Evolutionary conservation across 2,113 vertebrate genomes (phyloP), one percentile per base, ranked within the genome.

Genomic region (Alexandromys fortis): DNA sequence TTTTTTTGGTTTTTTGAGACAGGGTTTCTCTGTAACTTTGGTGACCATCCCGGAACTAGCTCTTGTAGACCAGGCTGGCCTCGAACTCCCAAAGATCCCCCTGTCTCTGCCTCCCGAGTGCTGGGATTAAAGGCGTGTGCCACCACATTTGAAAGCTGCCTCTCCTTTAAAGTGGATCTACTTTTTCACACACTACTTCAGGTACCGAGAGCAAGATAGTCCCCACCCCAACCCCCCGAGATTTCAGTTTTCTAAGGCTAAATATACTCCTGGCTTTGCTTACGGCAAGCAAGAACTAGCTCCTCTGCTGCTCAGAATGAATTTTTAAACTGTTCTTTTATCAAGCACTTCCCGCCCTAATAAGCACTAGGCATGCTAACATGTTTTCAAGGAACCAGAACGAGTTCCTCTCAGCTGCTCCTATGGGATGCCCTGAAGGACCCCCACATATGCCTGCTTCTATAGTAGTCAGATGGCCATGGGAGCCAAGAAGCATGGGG

Each of bases 321-420:
- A 91, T 78, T 88, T 97, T 92, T 96, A 86, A 94, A 78, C 89
- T 92, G 83, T 68, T 28, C 58, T 89, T 96, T 93, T 86, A 93
- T 77, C 91, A 87, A 81, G 76, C 21, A 61, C 38, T 77, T 92
- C 87, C 81, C 76, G 9, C 26, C 88, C 77, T 81, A 61, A 76
- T 47, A 81, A 83, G 24, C 87, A 95, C 17, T 5, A 96, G 65
- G 81, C 72, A 90, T 10, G 42, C 45, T 77, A 55, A 90, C 35
- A 52, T 3, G 26, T 49, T 75, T 58, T 91, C 85, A 68, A 86
- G 75, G 49, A 95, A 17, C 12, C 7, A 94, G 88, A 90, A 68
- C 26, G 76, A 14, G 4, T 45, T 81, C 76, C 63, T 91, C 75
- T 75, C 77, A 49, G 61, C 61, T 30, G 35, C 26, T 72, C 94